A percentile compares a stretch with the other conserved stretches of the same genome.
Evolutionary conservation across 2,888 invertebrate genomes (phyloP).

Genomic region (Acanthopleura granulata): DNA sequence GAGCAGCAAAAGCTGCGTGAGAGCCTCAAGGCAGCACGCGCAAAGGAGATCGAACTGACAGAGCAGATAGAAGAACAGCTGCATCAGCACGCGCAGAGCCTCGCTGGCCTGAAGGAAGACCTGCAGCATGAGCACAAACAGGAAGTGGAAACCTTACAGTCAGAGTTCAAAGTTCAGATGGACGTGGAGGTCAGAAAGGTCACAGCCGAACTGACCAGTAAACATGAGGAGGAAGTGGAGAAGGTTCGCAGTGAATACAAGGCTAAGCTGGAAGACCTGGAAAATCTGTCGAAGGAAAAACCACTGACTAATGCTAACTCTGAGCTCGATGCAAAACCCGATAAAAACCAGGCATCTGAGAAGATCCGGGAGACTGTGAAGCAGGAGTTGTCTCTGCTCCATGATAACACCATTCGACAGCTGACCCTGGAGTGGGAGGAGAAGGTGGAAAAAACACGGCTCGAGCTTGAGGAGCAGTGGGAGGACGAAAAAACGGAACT

Average conservation of each 20-base stretch:
- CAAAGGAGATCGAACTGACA: constrained; percentile 24
- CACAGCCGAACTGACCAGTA: constrained; percentile 43
- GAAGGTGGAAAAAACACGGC: constrained; percentile 18
- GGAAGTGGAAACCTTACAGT: constrained; percentile 49
- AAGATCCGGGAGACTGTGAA: background rate
- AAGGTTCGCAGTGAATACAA: background rate
- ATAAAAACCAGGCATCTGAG: background rate
- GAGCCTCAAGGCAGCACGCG: constrained; percentile 22
- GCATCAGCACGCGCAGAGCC: constrained; percentile 29
- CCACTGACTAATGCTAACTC: constrained; percentile 33
- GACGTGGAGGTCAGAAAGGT: constrained; percentile 53
- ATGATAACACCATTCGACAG: constrained; percentile 25
- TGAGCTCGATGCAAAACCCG: constrained; percentile 20
- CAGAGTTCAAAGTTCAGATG: constrained; percentile 52
- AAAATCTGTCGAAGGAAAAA: constrained; percentile 4
- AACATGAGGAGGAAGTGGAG: constrained; percentile 23
- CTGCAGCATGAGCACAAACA: constrained; percentile 50
- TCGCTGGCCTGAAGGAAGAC: constrained; percentile 47
- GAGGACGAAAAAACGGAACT: constrained; percentile 45
- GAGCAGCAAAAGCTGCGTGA: constrained; percentile 31
- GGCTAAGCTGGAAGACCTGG: background rate
- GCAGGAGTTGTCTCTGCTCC: background rate
- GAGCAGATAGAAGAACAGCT: constrained; percentile 34
- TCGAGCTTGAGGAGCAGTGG: constrained; percentile 37
- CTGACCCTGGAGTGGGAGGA: constrained; percentile 25